A percentile compares a stretch with the other conserved stretches of the same genome.
Conservation (phyloP, 2,888 invertebrate genomes). For the Scaptomyza reducta region DNA sequence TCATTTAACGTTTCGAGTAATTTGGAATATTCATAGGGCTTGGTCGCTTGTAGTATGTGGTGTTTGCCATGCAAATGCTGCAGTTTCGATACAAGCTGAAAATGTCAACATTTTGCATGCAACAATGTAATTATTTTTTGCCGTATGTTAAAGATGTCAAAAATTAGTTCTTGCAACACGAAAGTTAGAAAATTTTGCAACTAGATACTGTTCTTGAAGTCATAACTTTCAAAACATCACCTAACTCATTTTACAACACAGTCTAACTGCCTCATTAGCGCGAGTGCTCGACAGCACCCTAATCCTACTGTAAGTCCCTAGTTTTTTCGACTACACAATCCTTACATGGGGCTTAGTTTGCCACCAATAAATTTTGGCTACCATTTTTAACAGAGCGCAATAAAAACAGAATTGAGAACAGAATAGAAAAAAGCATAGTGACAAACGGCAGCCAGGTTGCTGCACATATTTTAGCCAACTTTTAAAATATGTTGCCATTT, state of each 20-base stretch:
- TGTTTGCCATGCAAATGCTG: conserved; percentile 32
- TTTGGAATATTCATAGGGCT: conserved; percentile 69
- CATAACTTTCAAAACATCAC: neutral
- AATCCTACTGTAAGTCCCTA: neutral
- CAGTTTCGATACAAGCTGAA: neutral
- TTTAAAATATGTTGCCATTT: conserved; percentile 69
- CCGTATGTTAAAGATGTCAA: neutral
- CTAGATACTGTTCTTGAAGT: neutral
- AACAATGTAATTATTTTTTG: neutral
- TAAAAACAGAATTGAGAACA: conserved; percentile 10
- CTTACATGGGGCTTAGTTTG: conserved; percentile 23
- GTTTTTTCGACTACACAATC: conserved; percentile 4
- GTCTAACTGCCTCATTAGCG: conserved; percentile 34
- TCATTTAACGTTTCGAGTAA: conserved; percentile 48
- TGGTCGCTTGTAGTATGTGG: conserved; percentile 13
- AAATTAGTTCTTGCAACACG: neutral
- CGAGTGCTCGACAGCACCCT: conserved; percentile 5
- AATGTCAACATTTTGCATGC: conserved; percentile 40
- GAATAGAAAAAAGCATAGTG: conserved; percentile 29
- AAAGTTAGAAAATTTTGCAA: neutral
- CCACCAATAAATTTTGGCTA: conserved; percentile 65
- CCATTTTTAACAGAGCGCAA: conserved; percentile 21
- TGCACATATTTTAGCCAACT: conserved; percentile 76
- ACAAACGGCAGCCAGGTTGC: conserved; percentile 44
- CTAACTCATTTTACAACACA: conserved; percentile 9